Evolutionary conservation across 2,888 invertebrate species (phyloP).

Genomic region (Tiphia femorata): DNA sequence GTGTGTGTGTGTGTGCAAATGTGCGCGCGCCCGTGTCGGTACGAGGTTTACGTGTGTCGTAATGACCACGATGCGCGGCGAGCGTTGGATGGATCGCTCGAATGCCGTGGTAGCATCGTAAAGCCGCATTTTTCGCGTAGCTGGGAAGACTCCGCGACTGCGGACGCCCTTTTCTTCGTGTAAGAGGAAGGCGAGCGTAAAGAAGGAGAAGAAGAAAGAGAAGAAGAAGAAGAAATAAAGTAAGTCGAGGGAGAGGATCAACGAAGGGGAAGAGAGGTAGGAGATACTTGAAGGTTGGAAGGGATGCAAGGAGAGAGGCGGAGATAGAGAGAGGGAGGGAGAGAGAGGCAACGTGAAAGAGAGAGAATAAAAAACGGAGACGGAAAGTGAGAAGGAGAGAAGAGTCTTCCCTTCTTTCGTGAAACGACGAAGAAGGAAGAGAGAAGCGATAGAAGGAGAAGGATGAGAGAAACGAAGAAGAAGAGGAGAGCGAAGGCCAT

Average conservation of each 20-base stretch:
- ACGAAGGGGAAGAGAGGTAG: not conserved
- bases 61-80: conserved; percentile 29
- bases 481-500: conserved; percentile 30
- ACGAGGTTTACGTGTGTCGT: conserved; percentile 29
- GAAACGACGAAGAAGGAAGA: too few species aligned
- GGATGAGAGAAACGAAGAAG: conserved; percentile 6
- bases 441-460: not conserved
- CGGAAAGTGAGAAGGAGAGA: too few species aligned
- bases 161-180: conserved; percentile 39
- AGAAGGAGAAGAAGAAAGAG: conserved; percentile 6
- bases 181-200: conserved; percentile 9
- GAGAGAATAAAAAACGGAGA: too few species aligned
- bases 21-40: conserved; percentile 8
- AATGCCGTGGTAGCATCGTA: conserved; percentile 55
- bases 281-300: not conserved
- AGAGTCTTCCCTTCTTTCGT: too few species aligned
- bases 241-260: not conserved
- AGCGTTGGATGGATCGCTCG: conserved; percentile 45
- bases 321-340: conserved; percentile 8
- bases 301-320: conserved; percentile 1
- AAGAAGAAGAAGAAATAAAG: not conserved
- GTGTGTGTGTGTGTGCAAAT: not conserved
- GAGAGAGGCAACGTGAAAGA: too few species aligned
- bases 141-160: conserved; percentile 50
- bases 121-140: conserved; percentile 59